Evolutionary conservation across 2,113 vertebrate species (phyloP).

Genomic region (Hoplias malabaricus): DNA sequence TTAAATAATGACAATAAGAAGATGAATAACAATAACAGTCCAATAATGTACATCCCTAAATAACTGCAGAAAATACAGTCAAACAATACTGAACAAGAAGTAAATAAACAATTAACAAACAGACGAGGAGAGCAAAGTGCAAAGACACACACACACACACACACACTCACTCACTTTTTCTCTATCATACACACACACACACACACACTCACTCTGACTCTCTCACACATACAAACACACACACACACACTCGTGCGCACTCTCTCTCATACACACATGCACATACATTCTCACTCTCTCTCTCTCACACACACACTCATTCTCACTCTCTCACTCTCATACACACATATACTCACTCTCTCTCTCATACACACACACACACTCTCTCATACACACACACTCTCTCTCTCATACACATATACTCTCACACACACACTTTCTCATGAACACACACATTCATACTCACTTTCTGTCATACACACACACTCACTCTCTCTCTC

Average conservation of each 20-base stretch:
- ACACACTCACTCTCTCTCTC: neutral
- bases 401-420: neutral
- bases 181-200: slow-evolving; percentile 7
- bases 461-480: neutral
- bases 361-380: slow-evolving; percentile 26
- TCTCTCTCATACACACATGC: neutral
- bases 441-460: neutral
- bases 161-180: neutral
- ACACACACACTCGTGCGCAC: neutral
- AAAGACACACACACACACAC: neutral
- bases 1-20: no score
- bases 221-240: neutral
- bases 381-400: neutral
- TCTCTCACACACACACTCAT: neutral
- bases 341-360: no score
- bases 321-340: neutral
- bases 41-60: no score
- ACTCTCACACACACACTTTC: neutral
- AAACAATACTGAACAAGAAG: no score
- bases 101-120: no score
- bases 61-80: no score
- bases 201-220: neutral
- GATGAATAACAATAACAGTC: no score
- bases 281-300: no score
- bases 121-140: no score